A percentile compares a stretch with the other conserved stretches of the same genome.
Conservation (phyloP, 30 jellyfish, hydroid and myxozoan species). For the Aurelia aurita region DNA sequence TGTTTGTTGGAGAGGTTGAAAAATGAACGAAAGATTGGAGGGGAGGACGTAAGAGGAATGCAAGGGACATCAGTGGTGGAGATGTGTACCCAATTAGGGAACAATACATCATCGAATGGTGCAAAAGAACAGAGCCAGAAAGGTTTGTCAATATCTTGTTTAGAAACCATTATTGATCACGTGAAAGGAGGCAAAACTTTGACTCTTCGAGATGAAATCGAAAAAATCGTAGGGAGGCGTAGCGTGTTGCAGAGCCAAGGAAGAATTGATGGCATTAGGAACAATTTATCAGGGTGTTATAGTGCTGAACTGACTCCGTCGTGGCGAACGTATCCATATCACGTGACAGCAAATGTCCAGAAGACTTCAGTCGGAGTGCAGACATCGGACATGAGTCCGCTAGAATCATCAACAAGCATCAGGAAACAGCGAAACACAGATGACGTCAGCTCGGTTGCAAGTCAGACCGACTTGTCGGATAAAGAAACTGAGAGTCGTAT, state of each 20-base stretch:
- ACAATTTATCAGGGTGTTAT: background rate
- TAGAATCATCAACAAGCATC: background rate
- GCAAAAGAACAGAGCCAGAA: background rate
- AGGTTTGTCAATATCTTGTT: slow-evolving; percentile 16
- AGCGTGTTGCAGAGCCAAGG: background rate
- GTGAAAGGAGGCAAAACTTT: background rate
- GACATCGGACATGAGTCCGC: slow-evolving; percentile 22
- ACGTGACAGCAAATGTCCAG: slow-evolving; percentile 4
- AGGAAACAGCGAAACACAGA: background rate
- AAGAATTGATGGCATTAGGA: background rate
- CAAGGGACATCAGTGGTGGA: background rate
- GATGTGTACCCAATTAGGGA: too few relatives aligned
- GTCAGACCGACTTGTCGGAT: background rate
- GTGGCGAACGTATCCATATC: slow-evolving; percentile 14
- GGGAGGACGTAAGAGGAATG: background rate
- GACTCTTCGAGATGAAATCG: slow-evolving; percentile 7
- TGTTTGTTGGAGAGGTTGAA: slow-evolving; percentile 11
- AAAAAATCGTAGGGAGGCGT: background rate
- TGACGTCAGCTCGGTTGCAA: background rate
- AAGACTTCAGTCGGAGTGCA: slow-evolving; percentile 56
- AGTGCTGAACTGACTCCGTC: background rate
- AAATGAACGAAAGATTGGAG: background rate
- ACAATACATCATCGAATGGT: too few relatives aligned
- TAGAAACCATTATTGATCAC: slow-evolving; percentile 24
- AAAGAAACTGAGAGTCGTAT: background rate